phyloP scores from a whole-genome alignment of 2,888 invertebrate species.

The Brenthis hecate region DNA sequence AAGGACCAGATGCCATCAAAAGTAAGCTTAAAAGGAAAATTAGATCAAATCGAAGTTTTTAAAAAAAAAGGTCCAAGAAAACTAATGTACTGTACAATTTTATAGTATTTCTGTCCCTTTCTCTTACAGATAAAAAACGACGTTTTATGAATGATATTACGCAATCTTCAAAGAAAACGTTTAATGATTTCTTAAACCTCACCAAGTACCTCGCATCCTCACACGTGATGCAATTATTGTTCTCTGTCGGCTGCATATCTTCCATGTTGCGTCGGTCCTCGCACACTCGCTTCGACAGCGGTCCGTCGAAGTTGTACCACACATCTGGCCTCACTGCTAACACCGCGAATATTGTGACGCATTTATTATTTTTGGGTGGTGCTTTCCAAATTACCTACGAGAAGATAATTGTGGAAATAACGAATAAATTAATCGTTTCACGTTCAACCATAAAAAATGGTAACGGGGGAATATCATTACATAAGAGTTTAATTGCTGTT shows the following conservation, averaged over 20 bases:
- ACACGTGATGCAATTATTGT: conserved; percentile 62
- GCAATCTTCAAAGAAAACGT: no score
- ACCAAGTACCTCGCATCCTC: conserved; percentile 74
- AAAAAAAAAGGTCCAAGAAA: no score
- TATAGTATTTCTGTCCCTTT: no score
- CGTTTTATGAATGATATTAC: no score
- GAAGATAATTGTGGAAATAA: neutral
- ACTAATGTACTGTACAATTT: no score
- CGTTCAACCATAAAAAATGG: neutral
- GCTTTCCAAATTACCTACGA: conserved; percentile 66
- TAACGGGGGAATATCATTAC: no score
- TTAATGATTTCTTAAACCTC: conserved; percentile 7
- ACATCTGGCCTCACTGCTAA: conserved; percentile 68
- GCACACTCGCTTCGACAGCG: conserved; percentile 63
- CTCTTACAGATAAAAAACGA: no score
- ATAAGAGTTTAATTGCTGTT: no score
- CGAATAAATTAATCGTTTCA: no score
- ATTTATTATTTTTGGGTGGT: conserved; percentile 66
- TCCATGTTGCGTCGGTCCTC: conserved; percentile 69
- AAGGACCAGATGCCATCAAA: conserved; percentile 71
- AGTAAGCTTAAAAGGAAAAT: conserved; percentile 51
- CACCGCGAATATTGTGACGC: conserved; percentile 68
- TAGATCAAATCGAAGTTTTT: neutral
- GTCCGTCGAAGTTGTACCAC: conserved; percentile 69
- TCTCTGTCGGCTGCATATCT: conserved; percentile 68